Conservation (phyloP, 1,140 invertebrate species). For the Vanessa tameamea region DNA sequence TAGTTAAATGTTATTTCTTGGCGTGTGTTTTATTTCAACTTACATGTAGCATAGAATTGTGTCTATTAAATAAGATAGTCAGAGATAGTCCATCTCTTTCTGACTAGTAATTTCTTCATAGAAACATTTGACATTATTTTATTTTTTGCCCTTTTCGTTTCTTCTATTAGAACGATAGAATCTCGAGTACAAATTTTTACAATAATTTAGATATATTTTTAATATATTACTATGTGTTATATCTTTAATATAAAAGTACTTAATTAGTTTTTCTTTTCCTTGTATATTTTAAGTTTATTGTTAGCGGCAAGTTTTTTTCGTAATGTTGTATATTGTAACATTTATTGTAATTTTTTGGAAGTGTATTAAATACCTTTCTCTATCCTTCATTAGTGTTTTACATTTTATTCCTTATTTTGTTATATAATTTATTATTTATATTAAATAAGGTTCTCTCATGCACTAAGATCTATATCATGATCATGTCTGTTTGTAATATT, state of each 20-base stretch:
- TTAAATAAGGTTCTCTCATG: too few species aligned
- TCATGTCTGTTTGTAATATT: too few species aligned
- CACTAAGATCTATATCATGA: too few species aligned
- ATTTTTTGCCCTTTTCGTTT: not conserved
- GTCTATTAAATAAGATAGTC: too few species aligned
- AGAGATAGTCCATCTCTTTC: too few species aligned
- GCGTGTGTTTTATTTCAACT: too few species aligned
- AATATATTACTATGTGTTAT: conserved; percentile 19
- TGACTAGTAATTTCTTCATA: too few species aligned
- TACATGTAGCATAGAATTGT: too few species aligned
- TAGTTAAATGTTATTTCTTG: too few species aligned
- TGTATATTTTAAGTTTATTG: conserved; percentile 32
- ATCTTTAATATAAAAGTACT: conserved; percentile 38
- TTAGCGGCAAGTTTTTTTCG: conserved; percentile 36
- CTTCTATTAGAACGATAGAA: not conserved
- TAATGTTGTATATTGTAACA: conserved; percentile 37
- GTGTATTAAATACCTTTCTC: conserved; percentile 44
- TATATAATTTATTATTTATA: too few species aligned
- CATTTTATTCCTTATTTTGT: too few species aligned
- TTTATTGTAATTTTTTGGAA: conserved; percentile 35
- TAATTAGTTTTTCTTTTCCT: conserved; percentile 43
- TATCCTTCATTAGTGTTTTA: too few species aligned
- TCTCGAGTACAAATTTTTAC: conserved; percentile 33
- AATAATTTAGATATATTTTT: conserved; percentile 12
- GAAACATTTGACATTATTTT: not conserved